These are phyloP conservation scores for Drosophila eugracilis DNA, from an alignment of 1,140 invertebrate species.

Conservation along the genomic window DNA sequence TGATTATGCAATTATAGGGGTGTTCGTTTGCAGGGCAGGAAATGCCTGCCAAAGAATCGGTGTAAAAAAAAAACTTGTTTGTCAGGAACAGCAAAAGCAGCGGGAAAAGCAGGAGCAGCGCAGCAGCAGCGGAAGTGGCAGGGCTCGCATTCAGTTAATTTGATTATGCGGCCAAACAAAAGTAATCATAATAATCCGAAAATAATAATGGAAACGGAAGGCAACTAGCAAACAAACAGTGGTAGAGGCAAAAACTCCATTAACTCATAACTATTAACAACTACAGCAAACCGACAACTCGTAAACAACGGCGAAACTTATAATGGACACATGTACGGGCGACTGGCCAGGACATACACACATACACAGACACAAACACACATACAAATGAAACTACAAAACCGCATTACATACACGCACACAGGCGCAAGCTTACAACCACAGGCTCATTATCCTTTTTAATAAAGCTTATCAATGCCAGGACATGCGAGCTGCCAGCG, in stretches of 20 bases:
- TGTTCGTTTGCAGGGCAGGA: slow-evolving; percentile 27
- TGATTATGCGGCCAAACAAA: slow-evolving; percentile 76
- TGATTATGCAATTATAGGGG: slow-evolving; percentile 58
- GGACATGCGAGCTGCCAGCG: slow-evolving; percentile 77
- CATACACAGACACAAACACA: slow-evolving; percentile 22
- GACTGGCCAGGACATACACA: slow-evolving; percentile 25
- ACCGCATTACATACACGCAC: slow-evolving; percentile 54
- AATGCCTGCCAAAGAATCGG: slow-evolving; percentile 8
- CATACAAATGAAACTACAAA: slow-evolving; percentile 37
- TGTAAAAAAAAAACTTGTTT: slow-evolving; percentile 45
- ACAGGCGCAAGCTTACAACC: slow-evolving; percentile 42
- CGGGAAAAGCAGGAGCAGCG: slow-evolving; percentile 9
- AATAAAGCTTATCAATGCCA: slow-evolving; percentile 83
- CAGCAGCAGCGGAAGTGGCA: slow-evolving; percentile 10
- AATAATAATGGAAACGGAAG: slow-evolving; percentile 70
- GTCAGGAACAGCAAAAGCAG: slow-evolving; percentile 24
- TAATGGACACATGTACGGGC: slow-evolving; percentile 77
- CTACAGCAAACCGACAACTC: slow-evolving; percentile 61
- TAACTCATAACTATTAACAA: slow-evolving; percentile 83
- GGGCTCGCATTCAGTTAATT: slow-evolving; percentile 67
- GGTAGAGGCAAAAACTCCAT: slow-evolving; percentile 65
- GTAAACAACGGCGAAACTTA: slow-evolving; percentile 79
- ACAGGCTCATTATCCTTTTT: slow-evolving; percentile 82
- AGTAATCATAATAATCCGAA: slow-evolving; percentile 80
- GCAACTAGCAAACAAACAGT: slow-evolving; percentile 53